Evolutionary conservation across 92 coral and sea anemone genomes (phyloP), one percentile per base, ranked within the genome.

Genomic region (Isaurus tuberculatus): DNA sequence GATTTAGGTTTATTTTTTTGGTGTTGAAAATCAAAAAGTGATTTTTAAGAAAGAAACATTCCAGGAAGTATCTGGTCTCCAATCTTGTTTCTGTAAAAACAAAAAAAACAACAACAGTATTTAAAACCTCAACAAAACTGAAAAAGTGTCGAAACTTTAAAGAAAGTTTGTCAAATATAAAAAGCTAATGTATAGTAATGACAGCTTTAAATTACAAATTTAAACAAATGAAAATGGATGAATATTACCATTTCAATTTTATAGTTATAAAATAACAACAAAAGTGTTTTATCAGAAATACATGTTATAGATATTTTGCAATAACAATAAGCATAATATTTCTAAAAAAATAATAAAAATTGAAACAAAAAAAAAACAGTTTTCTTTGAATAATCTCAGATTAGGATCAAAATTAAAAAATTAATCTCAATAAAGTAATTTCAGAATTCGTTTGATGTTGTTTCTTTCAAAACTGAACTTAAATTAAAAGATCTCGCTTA

Each of bases 71-170:
- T 30, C 19, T 48, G 19, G 46, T 49, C 80, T 74, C 65, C 80
- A 74, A n/a, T 48, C 16, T 53, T 74, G 80, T 30, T 19, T 57
- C 44, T 74, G 46, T 53, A 53, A 74, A 74, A 74, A 13, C 37
- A 51, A 51, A 74, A 43, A 74, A 53, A 51, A 25, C 51, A 51
- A 44, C 19, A 74, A 17, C 17, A 74, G 64, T 53, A n/a, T n/a
- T n/a, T n/a, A n/a, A n/a, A n/a, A n/a, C n/a, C n/a, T 74, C 80
- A 31, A 74, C 28, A 19, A 30, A 66, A 43, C 51, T 15, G 64
- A 53, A 74, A 46, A 53, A 26, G 13, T 74, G 80, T 49, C 29
- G 53, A 31, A 53, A 53, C 61, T 53, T 5, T 14, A 53, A 53
- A 73, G 17, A 17, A 10, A n/a, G 30, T 3, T 23, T 31, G 67